phyloP scores from a whole-genome alignment of 2,888 invertebrate species.

The Dryomyza anilis region DNA sequence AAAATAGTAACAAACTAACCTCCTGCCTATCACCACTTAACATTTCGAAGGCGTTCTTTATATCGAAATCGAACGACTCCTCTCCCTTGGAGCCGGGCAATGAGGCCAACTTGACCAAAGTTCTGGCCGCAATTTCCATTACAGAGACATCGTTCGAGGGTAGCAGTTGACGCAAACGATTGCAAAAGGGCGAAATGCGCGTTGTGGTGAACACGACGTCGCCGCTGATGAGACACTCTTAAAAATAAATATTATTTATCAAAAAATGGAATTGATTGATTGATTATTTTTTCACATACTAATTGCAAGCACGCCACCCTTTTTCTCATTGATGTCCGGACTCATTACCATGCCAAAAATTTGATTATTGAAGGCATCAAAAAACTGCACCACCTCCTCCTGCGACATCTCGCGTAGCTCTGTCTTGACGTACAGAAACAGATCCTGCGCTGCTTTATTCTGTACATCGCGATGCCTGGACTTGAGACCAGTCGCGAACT shows the following conservation, averaged over 20 bases:
- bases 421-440: conserved; percentile 89
- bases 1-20: too few relatives aligned
- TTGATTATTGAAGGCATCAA: conserved; percentile 94
- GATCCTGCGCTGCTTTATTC: conserved; percentile 84
- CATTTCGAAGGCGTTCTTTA: conserved; percentile 95
- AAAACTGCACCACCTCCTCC: conserved; percentile 87
- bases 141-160: conserved; percentile 91
- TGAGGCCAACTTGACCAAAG: conserved; percentile 89
- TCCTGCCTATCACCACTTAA: conserved; percentile 88
- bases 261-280: too few relatives aligned
- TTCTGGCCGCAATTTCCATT: conserved; percentile 95
- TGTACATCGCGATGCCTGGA: conserved; percentile 85
- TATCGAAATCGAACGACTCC: conserved; percentile 98
- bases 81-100: conserved; percentile 92
- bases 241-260: conserved; percentile 40
- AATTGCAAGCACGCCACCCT: conserved; percentile 94
- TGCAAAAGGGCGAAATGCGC: conserved; percentile 88
- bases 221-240: conserved; percentile 90
- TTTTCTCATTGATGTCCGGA: conserved; percentile 90
- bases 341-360: conserved; percentile 96
- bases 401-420: conserved; percentile 87
- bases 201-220: conserved; percentile 92
- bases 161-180: conserved; percentile 86
- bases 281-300: conserved; percentile 62
- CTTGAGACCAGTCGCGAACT: conserved; percentile 86